phyloP scores from a whole-genome alignment of 1,140 invertebrate genomes.

The Cataglyphis hispanica region DNA sequence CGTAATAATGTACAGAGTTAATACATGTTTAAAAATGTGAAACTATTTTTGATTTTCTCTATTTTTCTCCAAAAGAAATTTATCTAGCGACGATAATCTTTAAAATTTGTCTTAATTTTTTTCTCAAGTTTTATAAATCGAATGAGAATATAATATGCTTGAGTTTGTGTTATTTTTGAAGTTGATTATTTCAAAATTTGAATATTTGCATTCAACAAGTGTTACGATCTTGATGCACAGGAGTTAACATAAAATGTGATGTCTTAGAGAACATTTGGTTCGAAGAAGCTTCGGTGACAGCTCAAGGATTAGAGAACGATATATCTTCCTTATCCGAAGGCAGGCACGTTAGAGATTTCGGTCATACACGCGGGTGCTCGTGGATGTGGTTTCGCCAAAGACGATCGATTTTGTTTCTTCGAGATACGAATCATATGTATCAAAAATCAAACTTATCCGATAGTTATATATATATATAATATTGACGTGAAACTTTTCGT shows the following conservation, averaged over 20 bases:
- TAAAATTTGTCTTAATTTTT: too few species aligned
- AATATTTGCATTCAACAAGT: too few species aligned
- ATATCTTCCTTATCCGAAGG: constrained; percentile 18
- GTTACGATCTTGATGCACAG: not conserved
- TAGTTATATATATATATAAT: too few species aligned
- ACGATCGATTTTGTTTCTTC: constrained; percentile 16
- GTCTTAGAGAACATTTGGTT: not conserved
- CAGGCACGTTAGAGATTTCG: not conserved
- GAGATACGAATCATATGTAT: not conserved
- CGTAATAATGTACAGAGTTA: not conserved
- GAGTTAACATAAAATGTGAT: not conserved
- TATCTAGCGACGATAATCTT: too few species aligned
- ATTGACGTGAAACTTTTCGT: not conserved
- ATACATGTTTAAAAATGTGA: not conserved
- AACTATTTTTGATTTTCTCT: too few species aligned
- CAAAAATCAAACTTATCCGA: not conserved
- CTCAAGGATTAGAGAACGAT: not conserved
- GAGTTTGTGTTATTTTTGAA: not conserved
- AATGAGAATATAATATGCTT: not conserved
- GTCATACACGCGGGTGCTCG: not conserved
- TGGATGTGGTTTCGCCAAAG: not conserved
- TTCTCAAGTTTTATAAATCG: too few species aligned
- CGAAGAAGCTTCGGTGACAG: not conserved
- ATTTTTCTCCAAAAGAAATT: too few species aligned
- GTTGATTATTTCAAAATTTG: not conserved